Conservation (phyloP, 2,113 vertebrate genomes). For the Melanocharis versteri region DNA sequence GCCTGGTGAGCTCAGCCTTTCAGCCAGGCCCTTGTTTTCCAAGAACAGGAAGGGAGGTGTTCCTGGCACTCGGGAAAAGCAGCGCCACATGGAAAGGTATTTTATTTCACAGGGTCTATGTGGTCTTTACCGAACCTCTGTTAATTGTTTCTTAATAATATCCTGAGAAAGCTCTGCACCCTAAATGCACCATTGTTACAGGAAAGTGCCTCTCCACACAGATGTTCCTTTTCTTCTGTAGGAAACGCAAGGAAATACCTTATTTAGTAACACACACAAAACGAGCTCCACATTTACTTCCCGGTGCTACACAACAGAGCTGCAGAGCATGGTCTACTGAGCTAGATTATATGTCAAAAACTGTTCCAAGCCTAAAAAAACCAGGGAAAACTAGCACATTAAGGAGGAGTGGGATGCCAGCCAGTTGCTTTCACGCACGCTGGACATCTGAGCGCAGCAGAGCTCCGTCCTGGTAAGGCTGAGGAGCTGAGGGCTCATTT, state of each 20-base stretch:
- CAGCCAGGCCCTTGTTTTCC: constrained; percentile 26
- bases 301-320: not conserved
- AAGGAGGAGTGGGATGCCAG: not conserved
- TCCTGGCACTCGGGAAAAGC: not conserved
- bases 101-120: not conserved
- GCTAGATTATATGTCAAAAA: not conserved
- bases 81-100: not conserved
- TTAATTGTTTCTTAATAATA: not conserved
- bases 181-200: not conserved
- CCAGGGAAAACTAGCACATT: not conserved
- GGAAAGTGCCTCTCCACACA: not conserved
- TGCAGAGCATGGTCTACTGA: not conserved
- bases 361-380: not conserved
- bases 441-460: not conserved
- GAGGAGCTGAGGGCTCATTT: not conserved
- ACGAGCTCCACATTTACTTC: not conserved
- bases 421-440: not conserved
- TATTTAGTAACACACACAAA: not conserved
- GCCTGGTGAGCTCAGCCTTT: not conserved
- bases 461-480: not conserved
- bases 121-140: not conserved
- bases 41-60: constrained; percentile 56
- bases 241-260: not conserved
- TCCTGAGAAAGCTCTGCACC: not conserved
- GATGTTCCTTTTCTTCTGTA: not conserved